Evolutionary conservation across 2,113 vertebrate genomes (phyloP).

Genomic region (Nesoenas mayeri): DNA sequence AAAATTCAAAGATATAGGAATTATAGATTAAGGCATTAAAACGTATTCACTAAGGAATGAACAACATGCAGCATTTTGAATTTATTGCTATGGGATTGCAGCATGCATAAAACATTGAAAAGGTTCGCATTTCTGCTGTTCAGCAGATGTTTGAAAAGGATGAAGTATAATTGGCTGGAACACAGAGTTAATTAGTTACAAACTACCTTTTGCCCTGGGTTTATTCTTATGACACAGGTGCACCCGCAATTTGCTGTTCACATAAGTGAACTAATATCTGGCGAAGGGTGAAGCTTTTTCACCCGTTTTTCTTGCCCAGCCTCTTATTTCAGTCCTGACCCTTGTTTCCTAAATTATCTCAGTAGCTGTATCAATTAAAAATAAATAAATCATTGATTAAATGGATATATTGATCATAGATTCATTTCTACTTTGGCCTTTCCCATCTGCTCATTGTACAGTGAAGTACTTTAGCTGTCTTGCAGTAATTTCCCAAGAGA

Average conservation of each 20-base stretch:
- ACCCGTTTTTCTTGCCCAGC: neutral
- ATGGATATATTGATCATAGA: slow-evolving; percentile 23
- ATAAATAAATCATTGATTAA: slow-evolving; percentile 67
- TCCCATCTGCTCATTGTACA: slow-evolving; percentile 45
- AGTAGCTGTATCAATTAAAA: slow-evolving; percentile 59
- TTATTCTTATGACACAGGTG: neutral
- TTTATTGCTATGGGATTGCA: slow-evolving; percentile 54
- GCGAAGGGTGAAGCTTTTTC: neutral
- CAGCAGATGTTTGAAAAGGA: slow-evolving; percentile 67
- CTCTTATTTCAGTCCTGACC: slow-evolving; percentile 46
- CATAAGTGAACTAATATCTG: slow-evolving; percentile 14
- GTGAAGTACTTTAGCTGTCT: slow-evolving; percentile 32
- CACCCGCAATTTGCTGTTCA: slow-evolving; percentile 29
- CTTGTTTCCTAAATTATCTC: slow-evolving; percentile 15
- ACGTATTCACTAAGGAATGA: neutral
- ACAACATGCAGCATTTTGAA: neutral
- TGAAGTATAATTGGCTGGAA: slow-evolving; percentile 58
- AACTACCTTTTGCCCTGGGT: slow-evolving; percentile 54
- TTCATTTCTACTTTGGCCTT: slow-evolving; percentile 52
- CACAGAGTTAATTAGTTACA: slow-evolving; percentile 66
- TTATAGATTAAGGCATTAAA: neutral
- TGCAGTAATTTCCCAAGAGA: slow-evolving; percentile 72
- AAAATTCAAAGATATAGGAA: neutral
- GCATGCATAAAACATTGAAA: slow-evolving; percentile 57
- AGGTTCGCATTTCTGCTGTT: slow-evolving; percentile 43